Conservation (phyloP, 2,797 vertebrate species). For the Chaunax sp. region DNA sequence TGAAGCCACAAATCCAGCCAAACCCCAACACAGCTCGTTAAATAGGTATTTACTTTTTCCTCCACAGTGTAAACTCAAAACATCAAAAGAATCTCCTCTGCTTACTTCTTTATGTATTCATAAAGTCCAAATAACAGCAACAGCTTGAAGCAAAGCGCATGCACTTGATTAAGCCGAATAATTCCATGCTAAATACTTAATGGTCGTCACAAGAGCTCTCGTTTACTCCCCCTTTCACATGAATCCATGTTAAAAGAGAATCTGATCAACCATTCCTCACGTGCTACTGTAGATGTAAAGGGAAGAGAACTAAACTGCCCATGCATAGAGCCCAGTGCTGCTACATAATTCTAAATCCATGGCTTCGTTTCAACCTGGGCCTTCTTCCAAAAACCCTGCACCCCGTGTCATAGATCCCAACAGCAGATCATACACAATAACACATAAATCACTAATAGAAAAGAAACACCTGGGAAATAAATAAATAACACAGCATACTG, state of each 20-base stretch:
- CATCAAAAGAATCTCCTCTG: neutral
- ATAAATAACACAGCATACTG: constrained; percentile 74
- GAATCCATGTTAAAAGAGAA: constrained; percentile 12
- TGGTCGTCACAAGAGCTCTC: constrained; percentile 14
- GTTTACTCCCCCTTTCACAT: neutral
- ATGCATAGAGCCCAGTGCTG: constrained; percentile 8
- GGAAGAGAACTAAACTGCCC: neutral
- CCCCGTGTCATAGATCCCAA: constrained; percentile 65
- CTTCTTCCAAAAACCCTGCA: constrained; percentile 59
- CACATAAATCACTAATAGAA: constrained; percentile 73
- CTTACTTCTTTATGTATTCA: constrained; percentile 15
- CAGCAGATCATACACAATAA: constrained; percentile 72
- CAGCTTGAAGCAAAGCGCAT: constrained; percentile 33
- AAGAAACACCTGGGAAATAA: constrained; percentile 78
- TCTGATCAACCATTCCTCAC: constrained; percentile 11
- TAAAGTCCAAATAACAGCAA: constrained; percentile 31
- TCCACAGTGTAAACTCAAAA: constrained; percentile 2
- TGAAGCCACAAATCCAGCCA: neutral
- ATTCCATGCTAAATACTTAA: constrained; percentile 25
- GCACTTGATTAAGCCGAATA: constrained; percentile 21
- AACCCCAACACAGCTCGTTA: neutral
- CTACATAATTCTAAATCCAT: constrained; percentile 39
- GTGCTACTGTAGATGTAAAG: neutral
- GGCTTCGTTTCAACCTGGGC: constrained; percentile 63
- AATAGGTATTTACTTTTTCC: neutral